Conservation (phyloP, 1,140 invertebrate species). For the Tetranychus cinnabarinus region DNA sequence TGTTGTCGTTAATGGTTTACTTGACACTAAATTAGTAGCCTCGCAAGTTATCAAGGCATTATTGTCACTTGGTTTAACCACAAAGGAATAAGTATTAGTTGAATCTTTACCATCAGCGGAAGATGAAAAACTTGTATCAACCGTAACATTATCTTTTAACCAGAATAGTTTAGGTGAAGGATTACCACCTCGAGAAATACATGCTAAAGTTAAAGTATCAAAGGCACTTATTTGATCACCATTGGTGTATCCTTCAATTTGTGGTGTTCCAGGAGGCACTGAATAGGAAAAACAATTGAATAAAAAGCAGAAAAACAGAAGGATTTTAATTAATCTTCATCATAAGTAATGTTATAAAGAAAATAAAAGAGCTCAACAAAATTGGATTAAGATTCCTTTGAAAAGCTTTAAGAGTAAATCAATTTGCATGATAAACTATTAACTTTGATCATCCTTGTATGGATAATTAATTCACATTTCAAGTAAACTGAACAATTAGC, state of each 20-base stretch:
- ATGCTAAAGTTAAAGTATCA: constrained; percentile 62
- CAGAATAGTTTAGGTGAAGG: constrained; percentile 77
- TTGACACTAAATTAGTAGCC: constrained; percentile 29
- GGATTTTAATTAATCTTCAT: too few relatives aligned
- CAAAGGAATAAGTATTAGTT: constrained; percentile 60
- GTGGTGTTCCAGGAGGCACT: constrained; percentile 74
- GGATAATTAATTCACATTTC: too few relatives aligned
- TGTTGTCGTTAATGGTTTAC: constrained; percentile 42
- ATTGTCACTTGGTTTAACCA: constrained; percentile 64
- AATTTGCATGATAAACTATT: too few relatives aligned
- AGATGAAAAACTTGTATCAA: constrained; percentile 28
- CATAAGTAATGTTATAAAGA: background rate
- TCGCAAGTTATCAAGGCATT: constrained; percentile 74
- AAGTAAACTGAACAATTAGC: too few relatives aligned
- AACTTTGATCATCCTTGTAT: too few relatives aligned
- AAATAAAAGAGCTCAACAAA: background rate
- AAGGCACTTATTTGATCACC: constrained; percentile 55
- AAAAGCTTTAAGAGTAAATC: too few relatives aligned
- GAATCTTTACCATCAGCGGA: constrained; percentile 44
- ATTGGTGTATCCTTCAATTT: constrained; percentile 72
- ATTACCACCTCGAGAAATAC: constrained; percentile 74
- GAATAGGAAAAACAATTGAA: background rate
- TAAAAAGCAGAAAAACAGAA: background rate
- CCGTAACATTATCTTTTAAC: constrained; percentile 51
- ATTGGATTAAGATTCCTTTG: too few relatives aligned